These are phyloP conservation scores for Sminthurides aquaticus DNA, from an alignment of 2,888 invertebrate species.

Conservation along the genomic window DNA sequence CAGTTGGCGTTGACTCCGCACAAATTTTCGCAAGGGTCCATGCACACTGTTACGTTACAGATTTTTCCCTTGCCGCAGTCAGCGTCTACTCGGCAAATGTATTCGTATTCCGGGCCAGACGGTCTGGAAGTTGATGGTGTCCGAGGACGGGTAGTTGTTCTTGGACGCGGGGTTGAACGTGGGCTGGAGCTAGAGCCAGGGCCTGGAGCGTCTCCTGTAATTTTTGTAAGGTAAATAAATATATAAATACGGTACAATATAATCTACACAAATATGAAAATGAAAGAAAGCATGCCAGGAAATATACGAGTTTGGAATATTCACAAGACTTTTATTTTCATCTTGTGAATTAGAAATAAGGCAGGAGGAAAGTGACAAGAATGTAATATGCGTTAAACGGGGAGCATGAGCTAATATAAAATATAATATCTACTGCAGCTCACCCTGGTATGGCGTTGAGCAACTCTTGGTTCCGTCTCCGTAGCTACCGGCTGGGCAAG, in stretches of 20 bases:
- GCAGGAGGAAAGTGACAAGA: neutral
- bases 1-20: conserved; percentile 34
- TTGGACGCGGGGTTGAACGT: conserved; percentile 1
- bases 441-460: neutral
- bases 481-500: conserved; percentile 5
- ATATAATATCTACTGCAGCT: neutral
- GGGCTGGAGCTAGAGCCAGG: neutral
- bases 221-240: neutral
- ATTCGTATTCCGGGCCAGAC: conserved; percentile 15
- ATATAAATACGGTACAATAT: too few species aligned
- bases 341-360: neutral
- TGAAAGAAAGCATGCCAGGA: too few species aligned
- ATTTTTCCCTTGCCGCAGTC: conserved; percentile 13
- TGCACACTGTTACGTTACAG: conserved; percentile 18
- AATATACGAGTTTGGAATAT: too few species aligned
- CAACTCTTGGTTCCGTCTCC: conserved; percentile 16
- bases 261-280: too few species aligned
- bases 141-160: neutral
- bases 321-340: neutral
- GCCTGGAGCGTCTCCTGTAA: conserved; percentile 11
- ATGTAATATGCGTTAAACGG: neutral
- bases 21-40: conserved; percentile 14
- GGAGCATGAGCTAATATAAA: neutral
- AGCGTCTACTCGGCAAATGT: conserved; percentile 15
- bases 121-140: neutral